Conservation (phyloP, 2,888 invertebrate species). For the Ochropacha duplaris region DNA sequence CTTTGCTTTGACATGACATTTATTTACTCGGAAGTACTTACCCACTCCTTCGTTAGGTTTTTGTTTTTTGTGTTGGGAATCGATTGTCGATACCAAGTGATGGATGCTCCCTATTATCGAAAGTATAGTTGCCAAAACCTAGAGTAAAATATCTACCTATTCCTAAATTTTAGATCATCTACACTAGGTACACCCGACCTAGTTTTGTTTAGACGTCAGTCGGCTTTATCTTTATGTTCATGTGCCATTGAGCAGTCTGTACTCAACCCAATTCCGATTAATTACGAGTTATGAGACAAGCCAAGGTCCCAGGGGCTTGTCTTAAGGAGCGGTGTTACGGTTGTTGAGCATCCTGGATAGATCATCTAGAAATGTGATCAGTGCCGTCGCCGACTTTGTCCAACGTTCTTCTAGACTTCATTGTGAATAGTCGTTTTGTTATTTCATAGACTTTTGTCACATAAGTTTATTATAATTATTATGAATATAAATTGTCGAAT, state of each 20-base stretch:
- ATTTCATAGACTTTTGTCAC: constrained; percentile 8
- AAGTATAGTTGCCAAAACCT: not conserved
- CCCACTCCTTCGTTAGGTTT: constrained; percentile 1
- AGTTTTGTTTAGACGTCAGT: not conserved
- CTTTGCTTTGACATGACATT: constrained; percentile 15
- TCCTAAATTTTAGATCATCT: not conserved
- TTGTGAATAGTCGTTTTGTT: constrained; percentile 46
- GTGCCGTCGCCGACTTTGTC: constrained; percentile 57
- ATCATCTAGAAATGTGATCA: constrained; percentile 53
- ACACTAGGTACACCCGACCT: not conserved
- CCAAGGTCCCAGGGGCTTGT: constrained; percentile 70
- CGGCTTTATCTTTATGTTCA: constrained; percentile 4
- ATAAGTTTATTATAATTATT: constrained; percentile 9
- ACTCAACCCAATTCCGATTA: constrained; percentile 41
- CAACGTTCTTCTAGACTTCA: constrained; percentile 57
- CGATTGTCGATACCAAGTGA: not conserved
- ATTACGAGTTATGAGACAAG: constrained; percentile 53
- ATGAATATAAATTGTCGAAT: constrained; percentile 8
- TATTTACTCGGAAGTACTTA: not conserved
- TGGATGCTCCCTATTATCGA: not conserved
- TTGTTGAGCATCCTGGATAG: constrained; percentile 45
- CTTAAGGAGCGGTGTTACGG: constrained; percentile 65
- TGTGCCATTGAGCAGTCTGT: constrained; percentile 39
- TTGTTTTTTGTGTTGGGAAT: not conserved
- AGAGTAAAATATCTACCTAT: not conserved